Conservation (phyloP, 1,140 invertebrate species). For the Lepidurus apus region DNA sequence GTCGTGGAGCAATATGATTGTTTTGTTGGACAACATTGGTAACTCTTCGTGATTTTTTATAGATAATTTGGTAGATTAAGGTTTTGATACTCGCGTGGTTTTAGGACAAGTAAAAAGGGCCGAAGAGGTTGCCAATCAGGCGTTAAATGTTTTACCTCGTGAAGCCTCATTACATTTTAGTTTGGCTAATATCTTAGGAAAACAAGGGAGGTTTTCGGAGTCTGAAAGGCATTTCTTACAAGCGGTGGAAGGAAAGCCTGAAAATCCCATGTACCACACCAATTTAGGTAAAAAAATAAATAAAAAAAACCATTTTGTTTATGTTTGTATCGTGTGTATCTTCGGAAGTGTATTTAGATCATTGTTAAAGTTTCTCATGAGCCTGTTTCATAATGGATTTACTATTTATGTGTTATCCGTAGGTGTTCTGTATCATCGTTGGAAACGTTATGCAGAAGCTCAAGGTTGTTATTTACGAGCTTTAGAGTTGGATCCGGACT, state of each 20-base stretch:
- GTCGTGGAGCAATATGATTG: slow-evolving; percentile 87
- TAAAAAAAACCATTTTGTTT: not conserved
- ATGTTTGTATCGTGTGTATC: slow-evolving; percentile 30
- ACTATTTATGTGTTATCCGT: slow-evolving; percentile 42
- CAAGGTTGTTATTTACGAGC: slow-evolving; percentile 68
- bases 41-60: not conserved
- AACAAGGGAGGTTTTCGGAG: slow-evolving; percentile 63
- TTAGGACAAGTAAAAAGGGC: slow-evolving; percentile 61
- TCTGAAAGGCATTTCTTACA: slow-evolving; percentile 74
- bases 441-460: slow-evolving; percentile 72
- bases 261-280: slow-evolving; percentile 65
- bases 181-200: slow-evolving; percentile 81
- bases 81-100: slow-evolving; percentile 31
- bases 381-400: not conserved
- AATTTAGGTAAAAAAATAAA: slow-evolving; percentile 67
- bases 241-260: slow-evolving; percentile 64
- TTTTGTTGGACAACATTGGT: slow-evolving; percentile 69
- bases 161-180: slow-evolving; percentile 75
- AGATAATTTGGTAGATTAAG: not conserved
- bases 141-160: slow-evolving; percentile 60
- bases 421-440: slow-evolving; percentile 90
- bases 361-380: not conserved
- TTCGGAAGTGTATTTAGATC: not conserved
- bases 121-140: slow-evolving; percentile 59
- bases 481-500: slow-evolving; percentile 61